Evolutionary conservation across 1,140 invertebrate genomes (phyloP).

Genomic region (Drosophila ambigua): DNA sequence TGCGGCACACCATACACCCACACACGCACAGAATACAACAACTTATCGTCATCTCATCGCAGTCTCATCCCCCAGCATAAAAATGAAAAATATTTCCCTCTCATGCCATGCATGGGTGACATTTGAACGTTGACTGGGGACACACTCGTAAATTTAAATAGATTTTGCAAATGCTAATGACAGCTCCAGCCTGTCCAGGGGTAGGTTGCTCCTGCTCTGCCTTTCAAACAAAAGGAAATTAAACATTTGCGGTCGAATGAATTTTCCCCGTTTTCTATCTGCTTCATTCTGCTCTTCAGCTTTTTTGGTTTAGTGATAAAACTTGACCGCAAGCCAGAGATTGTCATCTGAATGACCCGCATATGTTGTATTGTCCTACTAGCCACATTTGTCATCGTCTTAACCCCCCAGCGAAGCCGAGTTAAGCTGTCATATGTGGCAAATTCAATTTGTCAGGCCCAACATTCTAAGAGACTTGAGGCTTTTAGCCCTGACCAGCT

Average conservation of each 20-base stretch:
- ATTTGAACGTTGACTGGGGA: constrained; percentile 62
- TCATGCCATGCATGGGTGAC: constrained; percentile 53
- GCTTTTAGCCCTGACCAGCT: constrained; percentile 23
- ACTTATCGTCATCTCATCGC: constrained; percentile 7
- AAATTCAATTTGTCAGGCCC: constrained; percentile 48
- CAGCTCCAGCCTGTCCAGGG: constrained; percentile 45
- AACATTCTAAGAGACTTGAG: constrained; percentile 11
- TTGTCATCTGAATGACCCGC: constrained; percentile 53
- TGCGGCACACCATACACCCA: constrained; percentile 48
- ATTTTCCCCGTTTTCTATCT: constrained; percentile 42
- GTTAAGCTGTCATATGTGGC: constrained; percentile 61
- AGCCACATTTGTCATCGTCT: constrained; percentile 48
- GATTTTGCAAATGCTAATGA: constrained; percentile 69
- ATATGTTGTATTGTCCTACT: constrained; percentile 17
- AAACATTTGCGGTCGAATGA: constrained; percentile 68
- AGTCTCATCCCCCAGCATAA: constrained; percentile 2
- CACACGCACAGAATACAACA: constrained; percentile 32
- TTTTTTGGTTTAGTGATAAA: constrained; percentile 35
- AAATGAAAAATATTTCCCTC: constrained; percentile 50
- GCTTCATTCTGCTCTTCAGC: neutral
- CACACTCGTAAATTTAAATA: constrained; percentile 46
- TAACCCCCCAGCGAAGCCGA: constrained; percentile 36
- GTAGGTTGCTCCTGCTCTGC: constrained; percentile 38
- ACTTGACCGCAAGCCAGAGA: constrained; percentile 47
- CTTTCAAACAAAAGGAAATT: constrained; percentile 77